Evolutionary conservation across 2,797 vertebrate genomes (phyloP).

Genomic region (Dipus sagitta): DNA sequence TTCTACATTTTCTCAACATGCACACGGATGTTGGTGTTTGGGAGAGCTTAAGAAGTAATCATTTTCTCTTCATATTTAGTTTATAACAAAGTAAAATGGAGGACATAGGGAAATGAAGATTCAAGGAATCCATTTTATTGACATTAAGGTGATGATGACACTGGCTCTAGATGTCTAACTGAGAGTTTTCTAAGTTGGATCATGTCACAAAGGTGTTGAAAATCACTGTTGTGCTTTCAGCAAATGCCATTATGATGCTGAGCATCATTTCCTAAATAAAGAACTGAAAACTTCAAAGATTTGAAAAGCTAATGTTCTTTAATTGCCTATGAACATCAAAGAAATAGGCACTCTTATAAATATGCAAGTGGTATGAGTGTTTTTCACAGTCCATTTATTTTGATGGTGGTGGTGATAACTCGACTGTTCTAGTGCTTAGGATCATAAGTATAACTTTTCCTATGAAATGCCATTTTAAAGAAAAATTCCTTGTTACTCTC

Average conservation of each 20-base stretch:
- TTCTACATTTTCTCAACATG: conserved; percentile 31
- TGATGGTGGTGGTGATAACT: conserved; percentile 29
- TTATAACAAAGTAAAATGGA: not conserved
- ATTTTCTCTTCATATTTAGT: not conserved
- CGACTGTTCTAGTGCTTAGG: not conserved
- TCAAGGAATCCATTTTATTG: not conserved
- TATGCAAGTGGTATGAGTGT: conserved; percentile 16
- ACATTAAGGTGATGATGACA: not conserved
- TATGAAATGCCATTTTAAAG: not conserved
- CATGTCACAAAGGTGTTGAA: not conserved
- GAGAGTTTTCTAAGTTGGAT: not conserved
- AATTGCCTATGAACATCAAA: not conserved
- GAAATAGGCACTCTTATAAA: conserved; percentile 17
- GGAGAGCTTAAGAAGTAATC: not conserved
- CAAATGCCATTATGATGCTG: not conserved
- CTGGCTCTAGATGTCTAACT: not conserved
- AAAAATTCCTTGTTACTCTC: not conserved
- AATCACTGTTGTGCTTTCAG: not conserved
- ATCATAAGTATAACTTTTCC: not conserved
- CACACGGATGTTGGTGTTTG: not conserved
- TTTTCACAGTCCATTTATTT: not conserved
- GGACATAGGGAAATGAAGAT: not conserved
- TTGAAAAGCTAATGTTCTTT: conserved; percentile 35
- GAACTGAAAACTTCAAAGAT: conserved; percentile 49
- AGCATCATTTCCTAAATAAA: conserved; percentile 57